Conservation (phyloP, 2,797 vertebrate species). For the Triplophysa bombifrons region DNA sequence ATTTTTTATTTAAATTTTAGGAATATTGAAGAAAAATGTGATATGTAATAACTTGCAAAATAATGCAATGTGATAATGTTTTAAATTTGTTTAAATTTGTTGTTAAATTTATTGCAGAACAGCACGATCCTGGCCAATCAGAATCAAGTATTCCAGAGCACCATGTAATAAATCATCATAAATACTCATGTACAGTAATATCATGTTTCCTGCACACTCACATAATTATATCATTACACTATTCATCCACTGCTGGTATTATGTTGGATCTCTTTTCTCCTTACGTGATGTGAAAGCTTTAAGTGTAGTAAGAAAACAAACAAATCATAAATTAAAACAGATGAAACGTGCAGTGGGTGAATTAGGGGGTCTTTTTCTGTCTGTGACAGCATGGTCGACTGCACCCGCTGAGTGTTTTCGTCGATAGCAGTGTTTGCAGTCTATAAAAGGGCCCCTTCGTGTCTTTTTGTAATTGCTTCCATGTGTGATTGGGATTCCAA, state of each 20-base stretch:
- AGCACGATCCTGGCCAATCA: too few relatives aligned
- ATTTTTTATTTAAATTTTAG: too few relatives aligned
- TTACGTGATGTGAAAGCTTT: slow-evolving; percentile 8
- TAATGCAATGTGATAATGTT: too few relatives aligned
- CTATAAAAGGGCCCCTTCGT: slow-evolving; percentile 35
- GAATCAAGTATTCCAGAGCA: too few relatives aligned
- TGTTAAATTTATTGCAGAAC: too few relatives aligned
- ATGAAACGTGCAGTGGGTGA: slow-evolving; percentile 21
- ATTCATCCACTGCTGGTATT: background rate
- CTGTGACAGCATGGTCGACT: slow-evolving; percentile 35
- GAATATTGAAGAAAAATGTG: too few relatives aligned
- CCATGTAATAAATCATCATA: background rate
- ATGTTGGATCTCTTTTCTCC: background rate
- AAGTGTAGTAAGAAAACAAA: slow-evolving; percentile 34
- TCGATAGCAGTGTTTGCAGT: slow-evolving; percentile 32
- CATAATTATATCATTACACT: slow-evolving; percentile 5
- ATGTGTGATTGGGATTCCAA: slow-evolving; percentile 34
- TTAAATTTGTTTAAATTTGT: too few relatives aligned
- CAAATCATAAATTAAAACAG: slow-evolving; percentile 38
- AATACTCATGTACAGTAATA: slow-evolving; percentile 3
- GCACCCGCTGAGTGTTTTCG: slow-evolving; percentile 27
- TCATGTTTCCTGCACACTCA: background rate
- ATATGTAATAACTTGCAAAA: too few relatives aligned
- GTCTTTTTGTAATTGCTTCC: slow-evolving; percentile 50
- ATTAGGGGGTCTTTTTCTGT: slow-evolving; percentile 45